Evolutionary conservation across 2,797 vertebrate species (phyloP).

Genomic region (Crax fasciolata): DNA sequence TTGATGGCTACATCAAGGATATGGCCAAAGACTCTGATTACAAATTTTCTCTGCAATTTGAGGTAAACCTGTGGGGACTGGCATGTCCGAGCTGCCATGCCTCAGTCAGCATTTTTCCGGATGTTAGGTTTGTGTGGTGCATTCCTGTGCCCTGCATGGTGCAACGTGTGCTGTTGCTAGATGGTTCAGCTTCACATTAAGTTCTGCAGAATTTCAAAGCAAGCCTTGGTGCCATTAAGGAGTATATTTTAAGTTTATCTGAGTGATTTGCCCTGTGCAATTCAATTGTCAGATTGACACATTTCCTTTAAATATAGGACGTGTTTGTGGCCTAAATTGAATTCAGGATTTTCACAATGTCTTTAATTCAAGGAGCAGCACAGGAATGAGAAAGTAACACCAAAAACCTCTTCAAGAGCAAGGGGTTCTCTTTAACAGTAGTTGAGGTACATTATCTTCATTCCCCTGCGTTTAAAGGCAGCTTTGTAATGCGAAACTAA

Average conservation of each 20-base stretch:
- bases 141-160: not conserved
- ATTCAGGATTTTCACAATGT: not conserved
- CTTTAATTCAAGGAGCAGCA: not conserved
- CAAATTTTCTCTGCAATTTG: constrained; percentile 98
- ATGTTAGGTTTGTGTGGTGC: rapidly evolving
- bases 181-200: not conserved
- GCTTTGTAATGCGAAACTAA: not conserved
- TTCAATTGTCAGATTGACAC: not conserved
- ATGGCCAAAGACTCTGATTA: constrained; percentile 98
- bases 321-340: not conserved
- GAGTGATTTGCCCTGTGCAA: not conserved
- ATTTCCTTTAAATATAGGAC: not conserved
- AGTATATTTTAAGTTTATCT: not conserved
- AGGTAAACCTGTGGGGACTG: constrained; percentile 83
- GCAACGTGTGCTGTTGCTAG: rapidly evolving
- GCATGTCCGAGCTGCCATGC: not conserved
- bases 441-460: not conserved
- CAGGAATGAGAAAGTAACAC: not conserved
- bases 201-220: not conserved
- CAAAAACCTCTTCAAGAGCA: not conserved
- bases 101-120: not conserved
- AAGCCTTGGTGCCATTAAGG: not conserved
- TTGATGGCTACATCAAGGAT: constrained; percentile 94
- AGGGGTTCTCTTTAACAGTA: not conserved
- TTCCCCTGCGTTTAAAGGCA: not conserved